A percentile compares a stretch with the other conserved stretches of the same genome.
Evolutionary conservation across 1,140 invertebrate genomes (phyloP).

Genomic region (Coenobita brevimanus): DNA sequence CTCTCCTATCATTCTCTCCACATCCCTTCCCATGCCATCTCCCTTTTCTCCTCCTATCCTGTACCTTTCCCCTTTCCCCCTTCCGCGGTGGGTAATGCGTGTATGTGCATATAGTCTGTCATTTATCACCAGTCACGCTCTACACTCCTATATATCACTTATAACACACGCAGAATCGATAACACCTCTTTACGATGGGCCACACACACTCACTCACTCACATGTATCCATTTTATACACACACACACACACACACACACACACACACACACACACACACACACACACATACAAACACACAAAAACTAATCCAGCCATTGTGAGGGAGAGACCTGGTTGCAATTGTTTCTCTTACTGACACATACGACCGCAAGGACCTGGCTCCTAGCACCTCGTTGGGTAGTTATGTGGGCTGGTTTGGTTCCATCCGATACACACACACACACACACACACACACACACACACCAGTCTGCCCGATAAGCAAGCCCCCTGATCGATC

Average conservation of each 20-base stretch:
- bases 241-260: too few relatives aligned
- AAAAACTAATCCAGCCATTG: too few relatives aligned
- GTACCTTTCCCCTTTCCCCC: too few relatives aligned
- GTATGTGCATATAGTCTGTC: slow-evolving; percentile 66
- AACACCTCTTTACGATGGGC: slow-evolving; percentile 48
- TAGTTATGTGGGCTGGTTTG: slow-evolving; percentile 34
- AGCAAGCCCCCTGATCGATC: background rate
- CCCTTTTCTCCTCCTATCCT: slow-evolving; percentile 21
- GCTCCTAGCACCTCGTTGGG: slow-evolving; percentile 24
- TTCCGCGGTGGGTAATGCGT: slow-evolving; percentile 52
- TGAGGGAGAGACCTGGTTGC: slow-evolving; percentile 32
- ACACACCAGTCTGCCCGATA: background rate
- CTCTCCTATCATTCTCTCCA: too few relatives aligned
- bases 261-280: too few relatives aligned
- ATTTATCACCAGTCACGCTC: slow-evolving; percentile 67
- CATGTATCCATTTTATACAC: too few relatives aligned
- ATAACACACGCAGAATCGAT: slow-evolving; percentile 49
- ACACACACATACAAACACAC: too few relatives aligned
- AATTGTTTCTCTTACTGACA: background rate
- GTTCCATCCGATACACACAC: slow-evolving; percentile 20
- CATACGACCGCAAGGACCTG: slow-evolving; percentile 23
- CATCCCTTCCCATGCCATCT: background rate
- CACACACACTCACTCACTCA: too few relatives aligned
- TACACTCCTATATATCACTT: slow-evolving; percentile 68
- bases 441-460: background rate